phyloP scores from a whole-genome alignment of 2,113 vertebrate species.

The Mus spicilegus region DNA sequence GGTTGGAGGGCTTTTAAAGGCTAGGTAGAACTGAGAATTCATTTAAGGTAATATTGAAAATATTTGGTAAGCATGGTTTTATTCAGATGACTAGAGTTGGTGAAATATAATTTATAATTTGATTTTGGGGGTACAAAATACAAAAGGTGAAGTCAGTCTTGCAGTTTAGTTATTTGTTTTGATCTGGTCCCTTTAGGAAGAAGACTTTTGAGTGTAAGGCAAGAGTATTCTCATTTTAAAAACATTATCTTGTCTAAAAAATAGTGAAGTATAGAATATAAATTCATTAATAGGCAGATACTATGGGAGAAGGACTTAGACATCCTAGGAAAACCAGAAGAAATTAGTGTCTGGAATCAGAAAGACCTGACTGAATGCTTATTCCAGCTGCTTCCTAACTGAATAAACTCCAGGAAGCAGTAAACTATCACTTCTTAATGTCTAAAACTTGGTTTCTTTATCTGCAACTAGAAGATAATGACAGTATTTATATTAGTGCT shows the following conservation, averaged over 20 bases:
- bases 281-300: background rate
- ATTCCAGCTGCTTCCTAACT: background rate
- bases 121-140: background rate
- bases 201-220: background rate
- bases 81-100: background rate
- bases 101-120: slow-evolving; percentile 30
- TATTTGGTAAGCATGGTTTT: background rate
- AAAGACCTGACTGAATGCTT: background rate
- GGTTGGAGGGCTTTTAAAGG: background rate
- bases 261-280: background rate
- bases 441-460: background rate
- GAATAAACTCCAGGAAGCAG: background rate
- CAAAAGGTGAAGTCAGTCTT: background rate
- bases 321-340: background rate
- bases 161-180: background rate
- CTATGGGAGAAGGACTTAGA: background rate
- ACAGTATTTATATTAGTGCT: slow-evolving; percentile 16
- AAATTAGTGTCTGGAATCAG: background rate
- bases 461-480: slow-evolving; percentile 4
- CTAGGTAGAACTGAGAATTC: background rate
- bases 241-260: background rate
- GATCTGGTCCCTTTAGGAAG: background rate
- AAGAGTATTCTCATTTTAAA: slow-evolving; percentile 42
- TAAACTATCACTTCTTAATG: slow-evolving; percentile 22
- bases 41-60: background rate